Base-by-base conservation (phyloP, 1,140 invertebrate species). In the Drosophila seguyi region DNA sequence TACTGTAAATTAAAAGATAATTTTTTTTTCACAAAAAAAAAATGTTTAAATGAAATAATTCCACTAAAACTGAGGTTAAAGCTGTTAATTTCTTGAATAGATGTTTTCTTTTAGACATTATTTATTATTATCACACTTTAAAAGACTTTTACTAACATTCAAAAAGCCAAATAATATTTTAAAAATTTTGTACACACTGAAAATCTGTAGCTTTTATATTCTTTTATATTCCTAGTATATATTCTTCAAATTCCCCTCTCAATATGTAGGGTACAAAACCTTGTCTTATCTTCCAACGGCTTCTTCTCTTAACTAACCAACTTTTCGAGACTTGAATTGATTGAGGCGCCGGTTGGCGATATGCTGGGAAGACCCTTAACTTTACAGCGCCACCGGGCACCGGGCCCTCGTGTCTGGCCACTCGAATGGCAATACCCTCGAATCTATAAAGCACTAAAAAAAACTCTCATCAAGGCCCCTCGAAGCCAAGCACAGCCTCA, bases 401-500 rank as follows among this genome's bases (percentile, higher is more conserved):
- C n/a, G n/a, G 50, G 20, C 39, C 20, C 38, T 58, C 38, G 38
- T 75, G 42, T 18, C 57, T 48, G 18, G 39, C 50, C 50, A 77
- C 76, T 79, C 76, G 42, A 79, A 38, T 67, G 39, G 69, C 62
- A 81, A 75, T 73, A 68, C 58, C 75, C 61, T 63, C 20, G 47
- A 69, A 57, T 34, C 36, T 27, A 34, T 57, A 57, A 72, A 71
- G 25, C 45, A 52, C 39, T 69, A 25, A 47, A 63, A 45, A 25
- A 47, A 63, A 45, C 27, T 20, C 56, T 56, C 65, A 58, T 62
- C 65, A 61, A 62, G 72, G 65, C 76, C 79, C 48, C 75, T 86
- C 53, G 42, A 84, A 53, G 72, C 69, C 47, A 55, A 47, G 20
- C 42, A 36, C 79, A 84, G 81, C 75, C 71, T 83, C 80, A 53